Base-by-base conservation (phyloP, 2,797 vertebrate genomes). In the Ptychadena robeensis region DNA sequence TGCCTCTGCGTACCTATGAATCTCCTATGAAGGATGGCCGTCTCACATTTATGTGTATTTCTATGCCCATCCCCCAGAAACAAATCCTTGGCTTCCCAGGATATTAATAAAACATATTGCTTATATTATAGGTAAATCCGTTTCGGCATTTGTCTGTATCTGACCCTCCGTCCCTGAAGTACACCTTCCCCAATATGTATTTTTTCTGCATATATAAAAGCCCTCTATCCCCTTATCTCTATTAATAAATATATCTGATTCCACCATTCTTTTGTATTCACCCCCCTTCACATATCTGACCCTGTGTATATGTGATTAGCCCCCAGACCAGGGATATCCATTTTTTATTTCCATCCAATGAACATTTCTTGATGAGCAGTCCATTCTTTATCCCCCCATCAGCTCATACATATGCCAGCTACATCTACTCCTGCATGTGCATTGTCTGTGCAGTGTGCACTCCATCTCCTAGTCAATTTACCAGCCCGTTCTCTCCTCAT, bases 371-470 rank as follows among this genome's bases (percentile, higher is more conserved):
- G 27, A 40, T 40, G 28, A 65, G n/a, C 57, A 63, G 31, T 31
- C 64, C 40, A 34, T 31, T 34, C 75, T 9, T 64, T 12, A 27
- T 44, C 44, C 28, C 74, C 28, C 63, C 10, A 44, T 35, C 9
- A 9, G 5, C 37, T n/a, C 18, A 57, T 44, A 69, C n/a, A 35
- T 27, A 27, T 68, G 14, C 44, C 32, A 28, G 40, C 18, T 76
- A 40, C 18, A 44, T 32, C 63, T 35, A 11, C 64, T 65, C 18
- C 38, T 66, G 44, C 66, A 53, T 78, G 64, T n/a, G 64, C 22
- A 78, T 79, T 37, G 76, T 57, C n/a, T 67, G 37, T 30, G 59
- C 64, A 31, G 25, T 76, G 28, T 32, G 8, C 44, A 31, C 25
- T 40, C 8, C 0, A 67, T 12, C 15, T 32, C 18, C 30, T 57